Conservation (phyloP, 2,797 vertebrate species). For the Intellagama lesueurii region DNA sequence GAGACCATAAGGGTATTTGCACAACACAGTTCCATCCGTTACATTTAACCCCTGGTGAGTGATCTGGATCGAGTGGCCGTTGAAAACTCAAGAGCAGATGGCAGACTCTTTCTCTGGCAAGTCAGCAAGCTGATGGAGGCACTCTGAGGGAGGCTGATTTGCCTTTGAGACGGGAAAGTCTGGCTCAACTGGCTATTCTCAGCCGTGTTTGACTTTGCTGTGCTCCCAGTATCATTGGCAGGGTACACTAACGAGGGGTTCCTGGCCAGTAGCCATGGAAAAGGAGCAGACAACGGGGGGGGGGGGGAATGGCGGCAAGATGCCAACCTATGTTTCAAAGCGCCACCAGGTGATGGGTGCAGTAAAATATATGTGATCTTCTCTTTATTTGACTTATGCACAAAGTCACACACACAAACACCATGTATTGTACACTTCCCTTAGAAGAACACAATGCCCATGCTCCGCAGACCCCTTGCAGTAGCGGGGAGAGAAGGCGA, state of each 20-base stretch:
- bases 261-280: background rate
- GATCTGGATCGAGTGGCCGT: too few relatives aligned
- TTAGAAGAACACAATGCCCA: conserved; percentile 34
- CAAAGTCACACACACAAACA: background rate
- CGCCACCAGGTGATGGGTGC: background rate
- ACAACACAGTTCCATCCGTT: background rate
- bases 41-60: too few relatives aligned
- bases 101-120: background rate
- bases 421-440: background rate
- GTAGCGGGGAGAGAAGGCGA: background rate
- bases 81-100: background rate
- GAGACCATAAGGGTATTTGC: too few relatives aligned
- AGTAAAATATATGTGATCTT: background rate
- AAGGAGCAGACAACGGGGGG: background rate
- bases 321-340: background rate
- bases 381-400: background rate
- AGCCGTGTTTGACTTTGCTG: conserved; percentile 46
- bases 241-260: conserved; percentile 33
- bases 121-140: background rate
- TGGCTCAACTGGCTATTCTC: conserved; percentile 56
- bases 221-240: conserved; percentile 39
- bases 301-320: background rate
- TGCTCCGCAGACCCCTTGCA: background rate
- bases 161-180: conserved; percentile 55
- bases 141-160: conserved; percentile 48